Evolutionary conservation across 2,888 invertebrate genomes (phyloP), one percentile per base, ranked within the genome.

Genomic region (Acleris literana): DNA sequence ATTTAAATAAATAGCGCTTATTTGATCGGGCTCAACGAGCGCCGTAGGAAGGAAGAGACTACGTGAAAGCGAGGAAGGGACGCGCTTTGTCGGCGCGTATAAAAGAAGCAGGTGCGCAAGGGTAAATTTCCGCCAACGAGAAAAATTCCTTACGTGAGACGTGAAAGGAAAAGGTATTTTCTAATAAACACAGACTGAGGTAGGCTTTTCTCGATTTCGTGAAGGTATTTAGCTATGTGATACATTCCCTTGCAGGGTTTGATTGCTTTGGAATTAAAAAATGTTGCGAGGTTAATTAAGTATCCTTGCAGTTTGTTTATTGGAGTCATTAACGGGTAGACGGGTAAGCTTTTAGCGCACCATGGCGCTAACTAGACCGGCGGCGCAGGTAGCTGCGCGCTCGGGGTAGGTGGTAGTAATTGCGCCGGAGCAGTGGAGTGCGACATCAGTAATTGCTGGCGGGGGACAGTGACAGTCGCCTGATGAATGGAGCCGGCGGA

Each of bases 371-470:
- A 54, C 25, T 53, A 33, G 55, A 39, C 16, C 13, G 54, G 33
- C 17, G 46, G 46, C 22, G 20, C 20, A 58, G 39, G 33, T 39
- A 29, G 63, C 33, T 52, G 49, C 46, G 53, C 53, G 33, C 39
- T 11, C 25, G 46, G 1, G 71, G 76, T 76, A 77, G 79, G 76
- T 77, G 77, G 79, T 76, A 76, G 84, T 85, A 86, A 84, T 86
- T 85, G 86, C 80, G 78, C 76, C 77, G 76, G 80, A 78, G 84
- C 86, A 87, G 78, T 79, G 78, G 82, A 83, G 82, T 88, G 87
- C 82, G 82, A 89, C 88, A 88, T 88, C 88, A 85, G 87, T 90
- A 90, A 90, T 90, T 90, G 88, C 86, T 85, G 81, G 80, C 81
- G 79, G 80, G 81, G 82, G 82, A 82, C 85, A 85, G 80, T 82